phyloP scores from a whole-genome alignment of 2,113 vertebrate genomes.

The Dermatemys mawii region DNA sequence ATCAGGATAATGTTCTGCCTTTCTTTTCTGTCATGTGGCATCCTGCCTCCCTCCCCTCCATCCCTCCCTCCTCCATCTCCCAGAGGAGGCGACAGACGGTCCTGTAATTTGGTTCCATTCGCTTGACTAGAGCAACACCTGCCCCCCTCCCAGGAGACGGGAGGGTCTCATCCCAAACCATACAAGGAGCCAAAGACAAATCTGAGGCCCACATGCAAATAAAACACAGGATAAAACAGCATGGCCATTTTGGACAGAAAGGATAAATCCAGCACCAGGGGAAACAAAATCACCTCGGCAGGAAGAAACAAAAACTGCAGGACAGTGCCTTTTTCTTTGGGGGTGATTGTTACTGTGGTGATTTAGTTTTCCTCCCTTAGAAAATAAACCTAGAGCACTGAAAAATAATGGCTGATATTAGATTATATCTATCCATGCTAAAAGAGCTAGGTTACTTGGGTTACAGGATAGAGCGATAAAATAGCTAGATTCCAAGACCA shows the following conservation, averaged over 20 bases:
- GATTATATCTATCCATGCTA: slow-evolving; percentile 59
- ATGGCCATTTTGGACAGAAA: slow-evolving; percentile 44
- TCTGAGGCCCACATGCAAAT: slow-evolving; percentile 78
- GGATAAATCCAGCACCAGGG: slow-evolving; percentile 57
- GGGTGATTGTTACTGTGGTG: slow-evolving; percentile 21
- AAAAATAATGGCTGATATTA: slow-evolving; percentile 54
- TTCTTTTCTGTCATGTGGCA: slow-evolving; percentile 60
- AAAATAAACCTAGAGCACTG: slow-evolving; percentile 41
- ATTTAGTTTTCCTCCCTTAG: slow-evolving; percentile 41
- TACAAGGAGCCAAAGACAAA: slow-evolving; percentile 80
- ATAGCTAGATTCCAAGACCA: not conserved
- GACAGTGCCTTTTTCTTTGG: slow-evolving; percentile 54
- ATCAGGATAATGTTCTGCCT: slow-evolving; percentile 60
- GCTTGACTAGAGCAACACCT: slow-evolving; percentile 99
- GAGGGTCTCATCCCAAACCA: slow-evolving; percentile 82
- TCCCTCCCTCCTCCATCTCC: slow-evolving; percentile 88
- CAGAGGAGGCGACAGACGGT: slow-evolving; percentile 92
- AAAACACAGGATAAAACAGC: slow-evolving; percentile 44
- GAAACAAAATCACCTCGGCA: slow-evolving; percentile 52
- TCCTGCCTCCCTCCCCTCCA: slow-evolving; percentile 73
- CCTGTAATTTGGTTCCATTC: slow-evolving; percentile 99
- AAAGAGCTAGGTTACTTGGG: slow-evolving; percentile 58
- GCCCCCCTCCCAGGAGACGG: slow-evolving; percentile 93
- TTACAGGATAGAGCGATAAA: slow-evolving; percentile 22
- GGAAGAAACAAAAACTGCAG: slow-evolving; percentile 57